Evolutionary conservation across 30 jellyfish, hydroid and myxozoan genomes (phyloP).

Genomic region (Turritopsis rubra): DNA sequence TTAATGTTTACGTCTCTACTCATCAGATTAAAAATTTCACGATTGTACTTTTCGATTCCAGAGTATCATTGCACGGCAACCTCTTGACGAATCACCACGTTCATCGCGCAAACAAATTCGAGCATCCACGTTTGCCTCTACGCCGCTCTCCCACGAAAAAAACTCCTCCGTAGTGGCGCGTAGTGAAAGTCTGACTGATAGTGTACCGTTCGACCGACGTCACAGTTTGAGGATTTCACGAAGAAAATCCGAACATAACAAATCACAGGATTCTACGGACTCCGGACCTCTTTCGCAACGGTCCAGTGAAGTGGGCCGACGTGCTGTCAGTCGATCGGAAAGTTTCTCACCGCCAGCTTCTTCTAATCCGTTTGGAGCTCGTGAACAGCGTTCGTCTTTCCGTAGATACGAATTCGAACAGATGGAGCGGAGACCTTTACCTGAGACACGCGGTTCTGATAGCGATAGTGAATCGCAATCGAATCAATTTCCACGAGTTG

Average conservation of each 20-base stretch:
- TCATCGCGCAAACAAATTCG: neutral
- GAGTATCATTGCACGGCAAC: slow-evolving; percentile 13
- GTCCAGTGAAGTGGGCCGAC: neutral
- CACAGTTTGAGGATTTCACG: neutral
- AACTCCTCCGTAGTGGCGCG: neutral
- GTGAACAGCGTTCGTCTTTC: slow-evolving; percentile 28
- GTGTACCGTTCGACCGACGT: slow-evolving; percentile 9
- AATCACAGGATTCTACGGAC: neutral
- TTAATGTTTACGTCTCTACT: neutral
- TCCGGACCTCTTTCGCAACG: slow-evolving; percentile 5
- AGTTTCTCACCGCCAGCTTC: slow-evolving; percentile 29
- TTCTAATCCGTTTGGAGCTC: slow-evolving; percentile 21
- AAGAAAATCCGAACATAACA: neutral
- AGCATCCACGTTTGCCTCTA: slow-evolving; percentile 1
- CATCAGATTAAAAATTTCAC: neutral
- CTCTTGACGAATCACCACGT: slow-evolving; percentile 20
- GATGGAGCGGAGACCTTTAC: slow-evolving; percentile 29
- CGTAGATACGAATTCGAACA: slow-evolving; percentile 31
- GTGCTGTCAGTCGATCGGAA: slow-evolving; percentile 11
- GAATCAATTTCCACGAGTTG: neutral
- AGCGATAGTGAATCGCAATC: neutral
- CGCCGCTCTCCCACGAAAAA: slow-evolving; percentile 11
- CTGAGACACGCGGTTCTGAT: neutral
- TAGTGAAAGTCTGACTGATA: neutral
- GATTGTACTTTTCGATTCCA: slow-evolving; percentile 1